Percentiles rank a stretch among this genome's conserved stretches.
These are phyloP conservation scores for Gymnogyps californianus DNA, from an alignment of 2,113 vertebrate species.

Conservation along the genomic window DNA sequence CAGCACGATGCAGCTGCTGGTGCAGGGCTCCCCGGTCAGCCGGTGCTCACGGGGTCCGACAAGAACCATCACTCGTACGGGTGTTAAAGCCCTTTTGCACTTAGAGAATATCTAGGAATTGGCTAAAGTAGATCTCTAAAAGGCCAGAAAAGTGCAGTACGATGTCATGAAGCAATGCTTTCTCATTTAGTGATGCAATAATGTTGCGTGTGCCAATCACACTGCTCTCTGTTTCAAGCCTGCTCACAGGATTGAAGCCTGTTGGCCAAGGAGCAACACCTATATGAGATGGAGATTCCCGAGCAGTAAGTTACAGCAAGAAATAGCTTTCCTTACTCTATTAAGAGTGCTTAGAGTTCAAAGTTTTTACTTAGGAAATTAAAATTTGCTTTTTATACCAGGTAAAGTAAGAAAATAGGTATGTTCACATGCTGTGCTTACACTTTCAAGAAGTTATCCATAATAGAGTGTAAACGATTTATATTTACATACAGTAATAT, in stretches of 20 bases:
- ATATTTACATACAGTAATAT: background rate
- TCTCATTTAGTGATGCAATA: background rate
- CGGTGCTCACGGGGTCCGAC: rapidly evolving
- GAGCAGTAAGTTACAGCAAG: background rate
- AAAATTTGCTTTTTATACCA: background rate
- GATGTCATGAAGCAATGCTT: background rate
- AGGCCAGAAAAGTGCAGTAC: background rate
- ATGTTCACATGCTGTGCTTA: background rate
- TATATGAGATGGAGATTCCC: background rate
- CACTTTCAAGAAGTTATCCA: background rate
- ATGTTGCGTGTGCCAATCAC: background rate
- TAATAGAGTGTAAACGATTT: background rate
- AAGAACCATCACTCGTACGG: rapidly evolving
- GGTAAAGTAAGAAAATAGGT: background rate
- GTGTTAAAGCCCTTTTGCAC: background rate
- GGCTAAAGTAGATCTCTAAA: background rate
- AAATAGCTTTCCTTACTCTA: background rate
- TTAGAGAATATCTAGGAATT: background rate
- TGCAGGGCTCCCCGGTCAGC: background rate
- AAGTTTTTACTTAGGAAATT: background rate
- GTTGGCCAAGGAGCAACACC: background rate
- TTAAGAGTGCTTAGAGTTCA: background rate
- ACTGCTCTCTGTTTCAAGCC: background rate
- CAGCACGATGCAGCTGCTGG: background rate
- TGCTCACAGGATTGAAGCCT: background rate